Evolutionary conservation across 37 sponge, comb jelly and placozoan species (phyloP), one percentile per base, ranked within the genome.

Genomic region (Mnemiopsis leidyi): DNA sequence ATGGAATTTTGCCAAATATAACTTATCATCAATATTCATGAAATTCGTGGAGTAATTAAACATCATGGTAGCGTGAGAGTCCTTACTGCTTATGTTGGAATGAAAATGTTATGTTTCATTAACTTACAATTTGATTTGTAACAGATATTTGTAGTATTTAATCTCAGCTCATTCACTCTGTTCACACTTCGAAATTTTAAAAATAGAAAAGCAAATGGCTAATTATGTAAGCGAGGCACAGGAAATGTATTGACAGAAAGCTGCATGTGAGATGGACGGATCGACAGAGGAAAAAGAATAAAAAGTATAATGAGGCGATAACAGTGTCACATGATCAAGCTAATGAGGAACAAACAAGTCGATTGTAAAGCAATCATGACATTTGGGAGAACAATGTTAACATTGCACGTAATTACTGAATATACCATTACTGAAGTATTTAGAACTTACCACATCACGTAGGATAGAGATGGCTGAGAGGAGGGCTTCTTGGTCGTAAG

Each of bases 401-500:
- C n/a, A n/a, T n/a, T n/a, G n/a, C n/a, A n/a, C n/a, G n/a, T n/a
- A n/a, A n/a, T n/a, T n/a, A n/a, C n/a, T n/a, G n/a, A n/a, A n/a
- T n/a, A n/a, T n/a, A n/a, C n/a, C n/a, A n/a, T n/a, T n/a, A n/a
- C n/a, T n/a, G n/a, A n/a, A n/a, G n/a, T n/a, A n/a, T n/a, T n/a
- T n/a, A 71, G 3, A 23, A 29, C 79, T 32, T 18, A 77, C 79
- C 33, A 77, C 79, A 31, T 77, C 79, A 31, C 79, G 79, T 31
- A 77, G 79, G 32, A 77, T 77, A 3, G 79, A 77, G 5, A 77
- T 32, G 1, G 79, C 79, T 31, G 79, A 77, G 26, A 77, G 32
- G 20, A 77, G 36, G 5, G 79, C 79, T 34, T 77, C 79, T 77
- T 77, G 79, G 26, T 77, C 79, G 32, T 77, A 77, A 33, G 33